Base-by-base conservation (phyloP, 2,888 invertebrate species). In the Andrena minutula region DNA sequence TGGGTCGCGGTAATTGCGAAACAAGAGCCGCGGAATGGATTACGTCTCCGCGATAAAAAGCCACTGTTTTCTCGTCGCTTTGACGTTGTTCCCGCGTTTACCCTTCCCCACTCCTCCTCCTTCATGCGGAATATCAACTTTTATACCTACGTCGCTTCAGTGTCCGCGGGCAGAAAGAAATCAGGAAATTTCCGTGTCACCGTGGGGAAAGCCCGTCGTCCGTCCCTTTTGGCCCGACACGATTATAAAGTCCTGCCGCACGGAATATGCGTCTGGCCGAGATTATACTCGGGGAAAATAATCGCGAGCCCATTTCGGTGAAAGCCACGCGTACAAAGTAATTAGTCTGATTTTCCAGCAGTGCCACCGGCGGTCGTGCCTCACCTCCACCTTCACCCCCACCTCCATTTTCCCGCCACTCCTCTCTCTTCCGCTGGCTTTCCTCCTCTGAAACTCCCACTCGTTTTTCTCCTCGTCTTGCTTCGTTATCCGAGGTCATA, bases 331-430 rank as follows among this genome's bases (percentile, higher is more conserved):
- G 85, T 89, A 88, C 89, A 86, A 86, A 90, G 88, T 86, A 90
- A 90, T 90, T 89, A 89, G 87, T 86, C 82, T 83, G 86, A 90
- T 90, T 90, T 89, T 83, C 86, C 85, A 80, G 71, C 79, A 80
- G 69, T 75, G 81, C 81, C 75, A 82, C 72, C 47, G 72, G 69
- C 75, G 60, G 41, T 32, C 63, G 23, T 35, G 65, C 61, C 47
- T 51, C 51, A n/a, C 51, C 51, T 51, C 20, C 51, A n/a, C 51
- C 51, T 51, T 20, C 49, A 16, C 49, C 68, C 56, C 61, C 61
- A 64, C 70, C 65, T 60, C 70, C 60, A 47, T n/a, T 58, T 41
- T 35, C 61, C 60, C 71, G 4, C 41, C 32, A 3, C 51, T 60
- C 74, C 66, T 23, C 49, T 23, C 49, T 32, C 35, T 23, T 35